phyloP scores from a whole-genome alignment of 2,797 vertebrate species.

The Cryptoblepharus egeriae region DNA sequence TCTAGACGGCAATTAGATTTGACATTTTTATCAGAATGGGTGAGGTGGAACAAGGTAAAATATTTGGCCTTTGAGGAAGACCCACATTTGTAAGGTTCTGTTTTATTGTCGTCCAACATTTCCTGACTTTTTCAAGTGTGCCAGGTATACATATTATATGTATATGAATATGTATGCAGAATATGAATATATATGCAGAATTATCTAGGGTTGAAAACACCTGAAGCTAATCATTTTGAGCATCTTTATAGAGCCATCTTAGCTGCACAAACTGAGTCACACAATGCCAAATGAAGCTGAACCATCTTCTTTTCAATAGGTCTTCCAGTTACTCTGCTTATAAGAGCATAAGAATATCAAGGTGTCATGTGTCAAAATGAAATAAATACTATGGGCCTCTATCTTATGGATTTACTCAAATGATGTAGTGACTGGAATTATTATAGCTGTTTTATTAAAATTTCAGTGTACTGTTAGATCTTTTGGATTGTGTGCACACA shows the following conservation, averaged over 20 bases:
- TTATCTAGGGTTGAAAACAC: not conserved
- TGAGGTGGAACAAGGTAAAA: not conserved
- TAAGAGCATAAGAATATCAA: too few relatives aligned
- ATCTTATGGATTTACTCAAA: not conserved
- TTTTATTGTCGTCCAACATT: not conserved
- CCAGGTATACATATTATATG: too few relatives aligned
- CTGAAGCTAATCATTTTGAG: not conserved
- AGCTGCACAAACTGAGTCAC: not conserved
- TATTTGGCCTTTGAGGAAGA: not conserved
- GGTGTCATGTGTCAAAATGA: too few relatives aligned
- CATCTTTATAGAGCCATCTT: not conserved
- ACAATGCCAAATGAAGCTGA: not conserved
- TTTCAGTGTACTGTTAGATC: too few relatives aligned
- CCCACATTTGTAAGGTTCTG: not conserved
- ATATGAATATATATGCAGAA: not conserved
- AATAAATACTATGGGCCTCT: too few relatives aligned
- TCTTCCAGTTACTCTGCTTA: too few relatives aligned
- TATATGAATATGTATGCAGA: not conserved
- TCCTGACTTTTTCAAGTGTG: not conserved
- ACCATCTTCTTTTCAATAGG: not conserved
- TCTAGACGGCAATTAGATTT: not conserved
- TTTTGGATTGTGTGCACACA: not conserved
- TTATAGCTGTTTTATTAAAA: not conserved
- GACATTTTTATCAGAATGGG: not conserved
- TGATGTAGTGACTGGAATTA: not conserved